Evolutionary conservation across 2,797 vertebrate genomes (phyloP).

Genomic region (Sphenopsis melanotis): DNA sequence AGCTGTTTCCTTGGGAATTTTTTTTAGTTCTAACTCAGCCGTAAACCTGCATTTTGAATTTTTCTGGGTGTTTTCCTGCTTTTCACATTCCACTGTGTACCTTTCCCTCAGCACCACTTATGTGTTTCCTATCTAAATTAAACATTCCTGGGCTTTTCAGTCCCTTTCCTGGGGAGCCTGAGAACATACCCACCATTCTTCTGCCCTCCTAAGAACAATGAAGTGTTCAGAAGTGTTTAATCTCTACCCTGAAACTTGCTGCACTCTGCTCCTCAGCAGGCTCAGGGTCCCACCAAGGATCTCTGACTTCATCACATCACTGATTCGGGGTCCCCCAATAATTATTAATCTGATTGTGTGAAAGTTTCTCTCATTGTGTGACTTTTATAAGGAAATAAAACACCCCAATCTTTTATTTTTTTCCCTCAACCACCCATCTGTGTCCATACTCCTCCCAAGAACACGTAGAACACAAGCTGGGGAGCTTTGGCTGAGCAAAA

Average conservation of each 20-base stretch:
- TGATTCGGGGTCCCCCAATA: no score
- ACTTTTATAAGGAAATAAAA: background rate
- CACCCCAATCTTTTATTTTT: background rate
- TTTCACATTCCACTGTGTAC: background rate
- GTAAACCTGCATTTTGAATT: rapidly evolving
- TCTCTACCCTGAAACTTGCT: background rate
- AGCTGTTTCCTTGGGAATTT: background rate
- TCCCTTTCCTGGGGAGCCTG: background rate
- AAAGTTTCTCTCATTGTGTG: rapidly evolving
- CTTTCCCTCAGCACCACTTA: background rate
- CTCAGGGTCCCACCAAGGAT: background rate
- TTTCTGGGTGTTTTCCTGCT: background rate
- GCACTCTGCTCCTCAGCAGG: background rate
- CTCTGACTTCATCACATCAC: background rate
- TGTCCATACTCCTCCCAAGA: background rate
- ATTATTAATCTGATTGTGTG: background rate
- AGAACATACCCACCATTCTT: conserved; percentile 35
- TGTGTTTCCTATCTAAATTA: conserved; percentile 17
- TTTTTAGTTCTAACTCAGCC: background rate
- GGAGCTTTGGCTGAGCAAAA: background rate
- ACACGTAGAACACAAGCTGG: background rate
- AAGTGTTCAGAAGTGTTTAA: conserved; percentile 34
- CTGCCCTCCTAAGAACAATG: background rate
- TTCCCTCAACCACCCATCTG: background rate
- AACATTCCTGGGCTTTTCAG: conserved; percentile 29